Conservation (phyloP, 2,113 vertebrate species). For the Thalassoma bifasciatum region DNA sequence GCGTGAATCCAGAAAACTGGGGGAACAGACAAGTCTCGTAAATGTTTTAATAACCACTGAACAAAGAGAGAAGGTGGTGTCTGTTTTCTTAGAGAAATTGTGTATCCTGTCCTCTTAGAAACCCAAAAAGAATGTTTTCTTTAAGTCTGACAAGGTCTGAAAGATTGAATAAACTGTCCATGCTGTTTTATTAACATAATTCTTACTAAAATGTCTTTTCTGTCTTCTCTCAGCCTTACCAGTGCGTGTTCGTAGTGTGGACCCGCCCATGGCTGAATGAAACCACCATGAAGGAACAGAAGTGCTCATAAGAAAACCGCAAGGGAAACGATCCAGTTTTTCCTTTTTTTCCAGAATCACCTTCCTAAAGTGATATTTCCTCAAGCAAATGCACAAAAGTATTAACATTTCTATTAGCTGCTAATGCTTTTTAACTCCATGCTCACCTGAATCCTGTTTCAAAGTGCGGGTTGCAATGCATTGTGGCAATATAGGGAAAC, state of each 20-base stretch:
- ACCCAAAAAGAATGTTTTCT: too few species aligned
- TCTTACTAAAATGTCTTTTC: not conserved
- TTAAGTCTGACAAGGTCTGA: too few species aligned
- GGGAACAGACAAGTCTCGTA: too few species aligned
- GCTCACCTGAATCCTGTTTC: not conserved
- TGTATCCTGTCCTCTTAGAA: too few species aligned
- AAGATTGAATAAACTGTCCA: too few species aligned
- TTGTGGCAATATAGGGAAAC: not conserved
- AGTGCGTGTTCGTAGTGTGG: conserved; percentile 77
- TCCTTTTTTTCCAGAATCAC: not conserved
- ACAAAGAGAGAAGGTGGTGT: too few species aligned
- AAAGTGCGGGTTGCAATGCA: too few species aligned
- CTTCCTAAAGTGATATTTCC: not conserved
- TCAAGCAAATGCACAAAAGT: not conserved
- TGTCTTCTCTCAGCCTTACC: conserved; percentile 48
- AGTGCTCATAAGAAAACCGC: not conserved
- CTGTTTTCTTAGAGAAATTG: too few species aligned
- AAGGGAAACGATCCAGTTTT: not conserved
- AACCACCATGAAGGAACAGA: rapidly evolving
- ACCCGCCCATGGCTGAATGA: conserved; percentile 45
- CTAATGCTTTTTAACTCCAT: not conserved
- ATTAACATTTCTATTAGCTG: not conserved
- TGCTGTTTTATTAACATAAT: not conserved
- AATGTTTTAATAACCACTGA: too few species aligned
- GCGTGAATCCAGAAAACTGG: too few species aligned